phyloP scores from a whole-genome alignment of 2,113 vertebrate species.

The Chaetodon trifascialis region DNA sequence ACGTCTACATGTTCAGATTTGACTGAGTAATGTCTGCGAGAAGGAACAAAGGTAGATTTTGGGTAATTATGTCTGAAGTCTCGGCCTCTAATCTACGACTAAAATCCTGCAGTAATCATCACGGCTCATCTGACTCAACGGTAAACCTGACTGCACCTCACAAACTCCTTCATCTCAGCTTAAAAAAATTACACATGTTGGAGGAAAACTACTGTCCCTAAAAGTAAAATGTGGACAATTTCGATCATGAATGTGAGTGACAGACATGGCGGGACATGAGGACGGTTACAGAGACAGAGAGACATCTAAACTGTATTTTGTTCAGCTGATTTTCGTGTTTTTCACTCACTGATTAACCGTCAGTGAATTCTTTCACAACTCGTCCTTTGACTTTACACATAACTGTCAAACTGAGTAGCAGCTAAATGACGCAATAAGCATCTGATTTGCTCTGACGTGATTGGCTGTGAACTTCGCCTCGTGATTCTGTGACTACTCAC shows the following conservation, averaged over 20 bases:
- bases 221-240: too few species aligned
- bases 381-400: background rate
- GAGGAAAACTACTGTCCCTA: too few species aligned
- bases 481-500: slow-evolving; percentile 75
- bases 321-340: background rate
- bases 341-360: background rate
- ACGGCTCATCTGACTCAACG: background rate
- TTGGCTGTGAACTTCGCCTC: background rate
- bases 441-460: background rate
- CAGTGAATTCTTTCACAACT: background rate
- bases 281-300: background rate
- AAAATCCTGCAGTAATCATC: background rate
- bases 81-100: background rate
- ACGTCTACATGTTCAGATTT: background rate
- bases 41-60: background rate
- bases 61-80: background rate
- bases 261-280: background rate
- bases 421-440: background rate
- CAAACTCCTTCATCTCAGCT: too few species aligned
- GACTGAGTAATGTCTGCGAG: background rate
- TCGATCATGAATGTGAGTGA: background rate
- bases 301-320: too few species aligned
- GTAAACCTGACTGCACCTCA: background rate
- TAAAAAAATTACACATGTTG: too few species aligned
- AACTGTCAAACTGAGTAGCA: background rate